These are phyloP conservation scores for Monodelphis domestica DNA, from an alignment of 2,797 vertebrate genomes.

Conservation along the genomic window DNA sequence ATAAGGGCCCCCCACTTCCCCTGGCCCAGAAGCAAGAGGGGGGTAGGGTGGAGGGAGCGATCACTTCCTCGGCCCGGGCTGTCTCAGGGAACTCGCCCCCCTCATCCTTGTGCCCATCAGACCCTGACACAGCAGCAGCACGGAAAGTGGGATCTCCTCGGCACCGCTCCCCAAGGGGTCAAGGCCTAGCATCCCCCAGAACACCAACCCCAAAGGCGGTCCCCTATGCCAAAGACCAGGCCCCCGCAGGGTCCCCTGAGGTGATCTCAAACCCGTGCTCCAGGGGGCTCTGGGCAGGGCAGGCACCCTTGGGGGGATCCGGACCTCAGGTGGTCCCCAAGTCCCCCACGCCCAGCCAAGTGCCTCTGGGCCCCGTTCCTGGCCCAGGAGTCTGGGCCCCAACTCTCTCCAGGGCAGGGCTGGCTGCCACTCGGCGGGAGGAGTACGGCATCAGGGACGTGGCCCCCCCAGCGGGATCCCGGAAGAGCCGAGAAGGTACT, in stretches of 20 bases:
- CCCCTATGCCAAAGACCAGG: constrained; percentile 71
- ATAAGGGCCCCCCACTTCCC: not conserved
- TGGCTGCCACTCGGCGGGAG: not conserved
- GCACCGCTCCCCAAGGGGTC: not conserved
- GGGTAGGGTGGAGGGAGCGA: not conserved
- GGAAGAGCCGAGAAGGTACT: not conserved
- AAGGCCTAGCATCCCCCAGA: constrained; percentile 38
- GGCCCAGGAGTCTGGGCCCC: constrained; percentile 67
- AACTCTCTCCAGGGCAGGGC: not conserved
- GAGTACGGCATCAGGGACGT: not conserved
- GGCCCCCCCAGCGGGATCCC: not conserved
- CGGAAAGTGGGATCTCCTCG: not conserved
- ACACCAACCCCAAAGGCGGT: constrained; percentile 3
- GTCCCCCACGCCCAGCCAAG: constrained; percentile 60
- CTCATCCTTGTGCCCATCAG: not conserved
- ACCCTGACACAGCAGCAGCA: not conserved
- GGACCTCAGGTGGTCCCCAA: not conserved
- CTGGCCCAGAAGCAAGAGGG: not conserved
- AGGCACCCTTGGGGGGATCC: not conserved
- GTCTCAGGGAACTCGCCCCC: constrained; percentile 61
- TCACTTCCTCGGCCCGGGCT: not conserved
- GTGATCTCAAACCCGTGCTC: no score
- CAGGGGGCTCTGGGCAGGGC: not conserved
- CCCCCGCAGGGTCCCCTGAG: not conserved
- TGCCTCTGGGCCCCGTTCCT: constrained; percentile 66